Evolutionary conservation across 2,888 invertebrate genomes (phyloP).

Genomic region (Nephrotoma flavescens): DNA sequence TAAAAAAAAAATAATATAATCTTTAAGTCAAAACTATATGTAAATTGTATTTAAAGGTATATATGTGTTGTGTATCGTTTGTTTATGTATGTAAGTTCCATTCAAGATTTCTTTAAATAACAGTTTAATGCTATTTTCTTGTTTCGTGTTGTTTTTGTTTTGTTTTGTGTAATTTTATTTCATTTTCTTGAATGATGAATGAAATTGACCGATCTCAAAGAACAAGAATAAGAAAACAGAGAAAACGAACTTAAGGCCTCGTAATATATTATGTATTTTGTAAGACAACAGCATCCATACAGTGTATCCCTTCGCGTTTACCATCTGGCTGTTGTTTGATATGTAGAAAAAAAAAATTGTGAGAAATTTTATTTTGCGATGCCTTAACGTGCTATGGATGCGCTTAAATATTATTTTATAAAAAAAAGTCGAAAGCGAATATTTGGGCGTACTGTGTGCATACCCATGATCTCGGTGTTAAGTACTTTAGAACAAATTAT

Average conservation of each 20-base stretch:
- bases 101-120: neutral
- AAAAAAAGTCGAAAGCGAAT: neutral
- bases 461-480: too few species aligned
- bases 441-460: too few species aligned
- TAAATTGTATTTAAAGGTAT: neutral
- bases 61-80: neutral
- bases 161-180: neutral
- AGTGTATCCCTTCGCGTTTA: neutral
- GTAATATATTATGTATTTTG: neutral
- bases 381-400: neutral
- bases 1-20: neutral
- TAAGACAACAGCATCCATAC: neutral
- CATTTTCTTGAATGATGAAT: neutral
- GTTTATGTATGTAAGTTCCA: neutral
- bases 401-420: constrained; percentile 3
- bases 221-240: neutral
- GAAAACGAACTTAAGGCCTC: neutral
- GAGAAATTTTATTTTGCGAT: neutral
- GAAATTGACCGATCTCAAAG: neutral
- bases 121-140: neutral
- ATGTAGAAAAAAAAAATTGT: neutral
- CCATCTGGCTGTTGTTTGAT: neutral
- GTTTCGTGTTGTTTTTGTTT: neutral
- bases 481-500: too few species aligned
- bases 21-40: neutral